Evolutionary conservation across 2,113 vertebrate genomes (phyloP).

Genomic region (Canis aureus): DNA sequence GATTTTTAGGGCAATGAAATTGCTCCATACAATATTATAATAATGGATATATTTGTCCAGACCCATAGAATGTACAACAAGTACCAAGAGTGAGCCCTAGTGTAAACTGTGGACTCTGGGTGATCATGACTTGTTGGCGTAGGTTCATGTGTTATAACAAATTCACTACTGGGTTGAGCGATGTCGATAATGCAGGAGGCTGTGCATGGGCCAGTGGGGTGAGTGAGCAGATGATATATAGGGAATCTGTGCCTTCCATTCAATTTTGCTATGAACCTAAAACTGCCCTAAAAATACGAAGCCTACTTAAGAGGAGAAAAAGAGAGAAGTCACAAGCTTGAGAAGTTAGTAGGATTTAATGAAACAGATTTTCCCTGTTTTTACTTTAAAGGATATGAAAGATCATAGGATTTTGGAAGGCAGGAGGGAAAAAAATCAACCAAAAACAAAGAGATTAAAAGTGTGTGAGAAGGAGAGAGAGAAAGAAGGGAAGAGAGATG

Average conservation of each 20-base stretch:
- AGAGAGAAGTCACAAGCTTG: background rate
- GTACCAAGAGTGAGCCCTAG: background rate
- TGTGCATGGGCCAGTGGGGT: background rate
- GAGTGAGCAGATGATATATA: background rate
- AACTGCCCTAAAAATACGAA: background rate
- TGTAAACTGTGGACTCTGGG: background rate
- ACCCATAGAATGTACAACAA: background rate
- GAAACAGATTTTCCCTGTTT: background rate
- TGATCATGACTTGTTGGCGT: background rate
- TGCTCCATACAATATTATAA: background rate
- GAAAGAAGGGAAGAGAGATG: background rate
- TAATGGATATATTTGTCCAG: background rate
- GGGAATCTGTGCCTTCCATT: background rate
- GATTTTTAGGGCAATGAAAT: background rate
- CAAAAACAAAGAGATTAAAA: background rate
- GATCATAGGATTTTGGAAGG: background rate
- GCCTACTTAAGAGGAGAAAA: background rate
- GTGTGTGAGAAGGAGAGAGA: background rate
- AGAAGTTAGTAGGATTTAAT: background rate
- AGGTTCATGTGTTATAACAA: background rate
- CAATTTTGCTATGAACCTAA: background rate
- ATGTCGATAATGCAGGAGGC: background rate
- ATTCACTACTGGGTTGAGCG: no score
- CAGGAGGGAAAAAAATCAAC: background rate
- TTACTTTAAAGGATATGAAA: background rate